Evolutionary conservation across 2,113 vertebrate genomes (phyloP).

Genomic region (Stictonetta naevosa): DNA sequence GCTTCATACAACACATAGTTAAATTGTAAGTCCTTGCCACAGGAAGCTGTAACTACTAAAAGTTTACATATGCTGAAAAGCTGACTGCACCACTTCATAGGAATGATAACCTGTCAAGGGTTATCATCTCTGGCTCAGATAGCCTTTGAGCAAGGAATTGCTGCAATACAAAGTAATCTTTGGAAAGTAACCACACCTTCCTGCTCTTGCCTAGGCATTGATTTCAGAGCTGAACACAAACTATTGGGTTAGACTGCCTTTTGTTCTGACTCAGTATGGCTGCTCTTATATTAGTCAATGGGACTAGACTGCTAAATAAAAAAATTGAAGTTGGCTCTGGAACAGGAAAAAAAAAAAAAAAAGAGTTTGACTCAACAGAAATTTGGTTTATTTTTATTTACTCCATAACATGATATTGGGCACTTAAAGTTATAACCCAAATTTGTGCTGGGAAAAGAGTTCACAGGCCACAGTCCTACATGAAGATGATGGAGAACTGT

Average conservation of each 20-base stretch:
- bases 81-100: background rate
- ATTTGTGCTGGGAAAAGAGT: background rate
- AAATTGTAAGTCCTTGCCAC: background rate
- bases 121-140: background rate
- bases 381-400: conserved; percentile 11
- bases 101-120: background rate
- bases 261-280: background rate
- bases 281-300: background rate
- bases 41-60: background rate
- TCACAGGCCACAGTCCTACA: background rate
- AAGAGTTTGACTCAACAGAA: background rate
- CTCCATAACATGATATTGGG: background rate
- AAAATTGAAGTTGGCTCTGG: background rate
- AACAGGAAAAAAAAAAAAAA: background rate
- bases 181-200: background rate
- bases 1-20: background rate
- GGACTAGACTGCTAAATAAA: background rate
- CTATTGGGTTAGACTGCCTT: background rate
- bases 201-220: background rate
- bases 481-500: background rate
- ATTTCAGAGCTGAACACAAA: background rate
- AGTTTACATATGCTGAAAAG: background rate
- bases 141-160: background rate
- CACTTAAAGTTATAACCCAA: conserved; percentile 16
- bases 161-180: background rate